Conservation (phyloP, 2,113 vertebrate genomes). For the Brienomyrus brachyistius region DNA sequence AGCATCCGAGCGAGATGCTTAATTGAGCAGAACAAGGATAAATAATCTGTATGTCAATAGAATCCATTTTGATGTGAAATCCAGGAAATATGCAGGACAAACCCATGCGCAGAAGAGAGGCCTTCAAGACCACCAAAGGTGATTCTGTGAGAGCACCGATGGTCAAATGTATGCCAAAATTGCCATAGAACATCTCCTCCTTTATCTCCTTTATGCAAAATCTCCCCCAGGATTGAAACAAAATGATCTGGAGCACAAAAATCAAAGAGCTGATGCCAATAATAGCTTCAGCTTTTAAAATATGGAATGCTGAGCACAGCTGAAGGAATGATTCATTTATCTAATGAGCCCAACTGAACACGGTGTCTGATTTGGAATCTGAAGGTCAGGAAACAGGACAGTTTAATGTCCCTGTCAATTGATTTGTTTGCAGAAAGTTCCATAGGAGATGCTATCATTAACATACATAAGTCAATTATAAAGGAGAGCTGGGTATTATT, state of each 20-base stretch:
- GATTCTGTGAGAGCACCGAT: neutral
- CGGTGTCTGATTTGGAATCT: neutral
- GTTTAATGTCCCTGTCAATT: neutral
- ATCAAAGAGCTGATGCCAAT: neutral
- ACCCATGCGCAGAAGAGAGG: neutral
- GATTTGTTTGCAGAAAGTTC: neutral
- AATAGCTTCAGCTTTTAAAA: neutral
- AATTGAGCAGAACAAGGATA: neutral
- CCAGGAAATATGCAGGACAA: neutral
- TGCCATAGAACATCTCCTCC: neutral
- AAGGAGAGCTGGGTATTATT: neutral
- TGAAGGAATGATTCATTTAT: neutral
- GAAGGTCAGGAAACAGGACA: neutral
- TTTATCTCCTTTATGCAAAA: neutral
- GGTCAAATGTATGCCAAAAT: neutral
- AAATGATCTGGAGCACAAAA: constrained; percentile 1
- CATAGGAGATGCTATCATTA: neutral
- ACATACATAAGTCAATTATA: neutral
- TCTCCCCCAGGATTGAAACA: neutral
- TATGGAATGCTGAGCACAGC: neutral
- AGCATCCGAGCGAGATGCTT: neutral
- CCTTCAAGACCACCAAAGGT: neutral
- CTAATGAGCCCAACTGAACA: neutral
- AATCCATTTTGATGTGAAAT: neutral
- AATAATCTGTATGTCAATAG: neutral